phyloP scores from a whole-genome alignment of 2,888 invertebrate species.

The Lithodes maja region DNA sequence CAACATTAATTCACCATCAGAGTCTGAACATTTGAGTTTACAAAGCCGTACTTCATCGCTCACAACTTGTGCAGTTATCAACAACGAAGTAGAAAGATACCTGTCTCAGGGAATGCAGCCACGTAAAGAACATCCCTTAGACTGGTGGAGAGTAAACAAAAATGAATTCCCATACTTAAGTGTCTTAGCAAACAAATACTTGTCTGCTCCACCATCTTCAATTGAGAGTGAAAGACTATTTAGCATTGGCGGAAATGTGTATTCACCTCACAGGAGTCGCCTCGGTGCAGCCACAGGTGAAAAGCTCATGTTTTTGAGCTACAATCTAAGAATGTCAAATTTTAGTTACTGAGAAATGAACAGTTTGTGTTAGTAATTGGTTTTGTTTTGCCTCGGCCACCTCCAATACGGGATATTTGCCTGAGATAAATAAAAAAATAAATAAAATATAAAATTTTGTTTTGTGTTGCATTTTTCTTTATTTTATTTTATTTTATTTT shows the following conservation, averaged over 20 bases:
- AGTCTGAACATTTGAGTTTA: background rate
- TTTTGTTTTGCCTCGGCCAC: too few species aligned
- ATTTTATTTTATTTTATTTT: too few species aligned
- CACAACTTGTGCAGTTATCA: conserved; percentile 1
- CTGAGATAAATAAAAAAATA: too few species aligned
- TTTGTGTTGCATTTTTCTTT: too few species aligned
- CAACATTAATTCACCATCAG: too few species aligned
- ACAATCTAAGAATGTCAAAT: background rate
- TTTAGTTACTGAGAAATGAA: conserved; percentile 10
- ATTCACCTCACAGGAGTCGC: background rate
- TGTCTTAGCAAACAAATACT: conserved; percentile 13
- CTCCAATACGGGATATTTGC: too few species aligned
- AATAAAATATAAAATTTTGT: too few species aligned
- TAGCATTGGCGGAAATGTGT: conserved; percentile 18
- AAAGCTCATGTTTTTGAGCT: conserved; percentile 10
- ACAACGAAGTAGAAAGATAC: conserved; percentile 13
- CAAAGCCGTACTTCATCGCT: conserved; percentile 4
- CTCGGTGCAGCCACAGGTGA: conserved; percentile 16
- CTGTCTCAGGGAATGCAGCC: background rate
- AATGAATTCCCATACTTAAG: background rate
- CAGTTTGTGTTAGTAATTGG: background rate
- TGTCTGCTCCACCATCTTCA: conserved; percentile 20
- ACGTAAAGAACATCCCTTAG: conserved; percentile 6
- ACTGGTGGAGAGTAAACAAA: conserved; percentile 7
- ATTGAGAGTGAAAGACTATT: conserved; percentile 11